phyloP scores from a whole-genome alignment of 2,888 invertebrate genomes.

The Phasia obesa region DNA sequence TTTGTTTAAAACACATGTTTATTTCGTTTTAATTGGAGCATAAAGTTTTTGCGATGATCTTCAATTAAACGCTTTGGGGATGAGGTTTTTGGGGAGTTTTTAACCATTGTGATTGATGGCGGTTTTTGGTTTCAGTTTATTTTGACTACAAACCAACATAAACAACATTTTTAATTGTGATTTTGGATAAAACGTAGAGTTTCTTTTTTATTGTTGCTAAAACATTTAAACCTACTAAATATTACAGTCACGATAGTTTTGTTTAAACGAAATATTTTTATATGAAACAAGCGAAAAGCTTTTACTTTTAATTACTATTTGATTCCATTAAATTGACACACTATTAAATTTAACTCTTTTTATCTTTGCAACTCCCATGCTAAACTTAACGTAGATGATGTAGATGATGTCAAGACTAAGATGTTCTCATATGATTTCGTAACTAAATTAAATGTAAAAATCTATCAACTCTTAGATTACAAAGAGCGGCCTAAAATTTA shows the following conservation, averaged over 20 bases:
- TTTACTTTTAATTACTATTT: slow-evolving; percentile 60
- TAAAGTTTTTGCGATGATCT: slow-evolving; percentile 32
- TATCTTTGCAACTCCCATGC: slow-evolving; percentile 47
- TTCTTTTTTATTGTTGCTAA: slow-evolving; percentile 22
- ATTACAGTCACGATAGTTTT: slow-evolving; percentile 61
- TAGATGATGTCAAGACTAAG: no score
- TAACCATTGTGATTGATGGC: slow-evolving; percentile 60
- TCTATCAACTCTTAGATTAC: no score
- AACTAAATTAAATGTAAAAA: no score
- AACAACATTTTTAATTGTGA: slow-evolving; percentile 8
- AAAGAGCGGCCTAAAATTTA: no score
- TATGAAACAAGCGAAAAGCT: slow-evolving; percentile 14
- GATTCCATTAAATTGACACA: slow-evolving; percentile 34
- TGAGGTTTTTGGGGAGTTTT: slow-evolving; percentile 35
- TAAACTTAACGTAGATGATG: no score
- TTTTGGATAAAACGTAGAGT: slow-evolving; percentile 9
- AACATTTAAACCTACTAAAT: slow-evolving; percentile 18
- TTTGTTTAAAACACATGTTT: slow-evolving; percentile 53
- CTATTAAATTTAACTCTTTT: slow-evolving; percentile 36
- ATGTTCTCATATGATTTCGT: no score
- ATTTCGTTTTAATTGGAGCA: slow-evolving; percentile 60
- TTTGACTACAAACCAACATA: slow-evolving; percentile 36
- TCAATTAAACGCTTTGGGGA: slow-evolving; percentile 49
- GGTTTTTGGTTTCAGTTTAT: slow-evolving; percentile 62
- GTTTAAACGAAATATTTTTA: neutral